A percentile compares a stretch with the other conserved stretches of the same genome.
Evolutionary conservation across 2,888 invertebrate species (phyloP).

Genomic region (Synergus japonicus): DNA sequence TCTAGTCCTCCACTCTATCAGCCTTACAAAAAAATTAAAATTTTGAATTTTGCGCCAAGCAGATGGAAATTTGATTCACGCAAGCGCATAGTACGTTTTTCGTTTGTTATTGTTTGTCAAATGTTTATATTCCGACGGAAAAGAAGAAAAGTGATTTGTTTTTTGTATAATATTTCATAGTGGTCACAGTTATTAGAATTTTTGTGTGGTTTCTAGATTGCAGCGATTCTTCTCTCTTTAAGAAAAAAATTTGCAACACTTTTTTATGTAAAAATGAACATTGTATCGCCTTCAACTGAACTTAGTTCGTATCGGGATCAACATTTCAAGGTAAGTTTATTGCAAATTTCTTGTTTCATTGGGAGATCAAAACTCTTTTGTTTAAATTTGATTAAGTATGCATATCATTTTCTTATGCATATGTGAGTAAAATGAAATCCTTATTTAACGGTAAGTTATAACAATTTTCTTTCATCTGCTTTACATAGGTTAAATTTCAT

Average conservation of each 20-base stretch:
- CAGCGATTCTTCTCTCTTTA: neutral
- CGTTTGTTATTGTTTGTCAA: neutral
- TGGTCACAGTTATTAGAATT: neutral
- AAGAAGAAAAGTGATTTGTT: conserved; percentile 7
- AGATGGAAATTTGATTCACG: neutral
- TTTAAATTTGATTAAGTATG: neutral
- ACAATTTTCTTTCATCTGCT: neutral
- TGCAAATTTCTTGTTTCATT: neutral
- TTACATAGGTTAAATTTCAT: neutral
- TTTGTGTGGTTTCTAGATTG: neutral
- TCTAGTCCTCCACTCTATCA: too few species aligned
- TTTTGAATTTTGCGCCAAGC: neutral
- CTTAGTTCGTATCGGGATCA: conserved; percentile 96
- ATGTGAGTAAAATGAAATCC: neutral
- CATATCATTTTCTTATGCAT: neutral
- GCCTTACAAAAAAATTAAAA: neutral
- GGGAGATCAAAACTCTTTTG: neutral
- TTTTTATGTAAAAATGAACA: conserved; percentile 9
- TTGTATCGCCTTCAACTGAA: conserved; percentile 82
- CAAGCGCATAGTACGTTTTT: neutral
- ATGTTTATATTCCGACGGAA: neutral
- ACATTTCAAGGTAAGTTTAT: conserved; percentile 91
- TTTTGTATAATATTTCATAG: neutral
- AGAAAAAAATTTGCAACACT: neutral
- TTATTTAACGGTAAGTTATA: neutral